These are phyloP conservation scores for Ennomos erosarius DNA, from an alignment of 2,888 invertebrate genomes.

Conservation along the genomic window DNA sequence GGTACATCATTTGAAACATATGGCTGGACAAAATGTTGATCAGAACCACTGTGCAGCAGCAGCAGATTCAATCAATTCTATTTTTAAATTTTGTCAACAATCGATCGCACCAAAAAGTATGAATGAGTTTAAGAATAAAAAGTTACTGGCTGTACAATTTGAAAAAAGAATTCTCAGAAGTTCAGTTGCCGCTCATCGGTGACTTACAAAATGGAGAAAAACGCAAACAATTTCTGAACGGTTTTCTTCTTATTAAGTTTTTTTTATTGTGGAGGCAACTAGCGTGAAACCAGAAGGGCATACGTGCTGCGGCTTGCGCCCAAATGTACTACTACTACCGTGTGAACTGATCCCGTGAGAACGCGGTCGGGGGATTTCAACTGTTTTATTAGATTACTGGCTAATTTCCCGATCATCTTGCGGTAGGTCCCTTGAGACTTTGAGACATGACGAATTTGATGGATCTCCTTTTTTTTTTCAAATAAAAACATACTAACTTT, in stretches of 20 bases:
- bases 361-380: slow-evolving; percentile 61
- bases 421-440: slow-evolving; percentile 28
- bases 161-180: slow-evolving; percentile 48
- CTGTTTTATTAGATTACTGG: slow-evolving; percentile 47
- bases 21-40: too few species aligned
- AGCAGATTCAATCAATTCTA: too few species aligned
- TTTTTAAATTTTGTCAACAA: too few species aligned
- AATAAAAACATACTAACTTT: too few species aligned
- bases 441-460: slow-evolving; percentile 13
- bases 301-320: slow-evolving; percentile 65
- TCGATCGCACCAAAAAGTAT: too few species aligned
- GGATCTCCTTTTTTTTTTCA: not conserved
- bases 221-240: slow-evolving; percentile 46
- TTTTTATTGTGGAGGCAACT: slow-evolving; percentile 42
- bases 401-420: slow-evolving; percentile 32
- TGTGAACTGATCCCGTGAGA: slow-evolving; percentile 73
- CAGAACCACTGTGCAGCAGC: too few species aligned
- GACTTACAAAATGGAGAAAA: slow-evolving; percentile 46
- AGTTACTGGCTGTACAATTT: slow-evolving; percentile 34
- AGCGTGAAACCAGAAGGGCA: slow-evolving; percentile 73
- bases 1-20: too few species aligned
- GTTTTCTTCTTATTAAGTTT: slow-evolving; percentile 45
- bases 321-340: slow-evolving; percentile 58
- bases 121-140: slow-evolving; percentile 2
- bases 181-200: slow-evolving; percentile 46